A percentile compares a stretch with the other conserved stretches of the same genome.
phyloP scores from a whole-genome alignment of 1,140 invertebrate genomes.

The Bombyx mandarina region DNA sequence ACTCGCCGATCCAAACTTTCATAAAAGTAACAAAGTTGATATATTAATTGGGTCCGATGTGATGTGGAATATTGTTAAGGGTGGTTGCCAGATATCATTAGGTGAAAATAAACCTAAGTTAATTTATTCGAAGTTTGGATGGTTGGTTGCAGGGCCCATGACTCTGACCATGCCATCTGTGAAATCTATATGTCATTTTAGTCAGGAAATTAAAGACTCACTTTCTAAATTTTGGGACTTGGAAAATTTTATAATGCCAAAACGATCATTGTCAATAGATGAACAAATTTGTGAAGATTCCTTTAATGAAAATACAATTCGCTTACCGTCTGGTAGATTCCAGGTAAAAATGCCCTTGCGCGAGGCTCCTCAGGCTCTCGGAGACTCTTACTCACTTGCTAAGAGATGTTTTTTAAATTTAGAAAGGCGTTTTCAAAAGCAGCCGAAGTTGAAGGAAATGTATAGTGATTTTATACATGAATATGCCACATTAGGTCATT shows the following conservation, averaged over 20 bases:
- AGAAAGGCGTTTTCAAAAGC: conserved; percentile 28
- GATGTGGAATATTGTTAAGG: too few species aligned
- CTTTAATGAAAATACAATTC: conserved; percentile 17
- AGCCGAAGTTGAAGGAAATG: conserved; percentile 17
- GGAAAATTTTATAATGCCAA: conserved; percentile 14
- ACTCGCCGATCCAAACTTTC: conserved; percentile 18
- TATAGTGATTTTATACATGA: conserved; percentile 37
- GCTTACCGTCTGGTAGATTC: conserved; percentile 29
- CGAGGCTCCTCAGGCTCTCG: conserved; percentile 17
- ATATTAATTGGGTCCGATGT: too few species aligned
- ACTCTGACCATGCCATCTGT: not conserved
- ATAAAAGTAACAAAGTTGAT: conserved; percentile 1
- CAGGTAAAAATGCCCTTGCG: conserved; percentile 33
- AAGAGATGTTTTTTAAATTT: conserved; percentile 28
- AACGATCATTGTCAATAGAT: conserved; percentile 3
- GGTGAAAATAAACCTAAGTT: too few species aligned
- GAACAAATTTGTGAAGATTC: conserved; percentile 19
- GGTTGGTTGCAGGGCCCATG: conserved; percentile 13
- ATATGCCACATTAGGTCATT: conserved; percentile 24
- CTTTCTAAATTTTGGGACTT: conserved; percentile 21
- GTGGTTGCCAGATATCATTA: too few species aligned
- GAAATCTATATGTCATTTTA: not conserved
- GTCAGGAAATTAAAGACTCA: not conserved
- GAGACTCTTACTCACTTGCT: conserved; percentile 33
- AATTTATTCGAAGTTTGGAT: conserved; percentile 12